These are phyloP conservation scores for Alectoris magna DNA, from an alignment of 2,797 vertebrate genomes.

Conservation along the genomic window DNA sequence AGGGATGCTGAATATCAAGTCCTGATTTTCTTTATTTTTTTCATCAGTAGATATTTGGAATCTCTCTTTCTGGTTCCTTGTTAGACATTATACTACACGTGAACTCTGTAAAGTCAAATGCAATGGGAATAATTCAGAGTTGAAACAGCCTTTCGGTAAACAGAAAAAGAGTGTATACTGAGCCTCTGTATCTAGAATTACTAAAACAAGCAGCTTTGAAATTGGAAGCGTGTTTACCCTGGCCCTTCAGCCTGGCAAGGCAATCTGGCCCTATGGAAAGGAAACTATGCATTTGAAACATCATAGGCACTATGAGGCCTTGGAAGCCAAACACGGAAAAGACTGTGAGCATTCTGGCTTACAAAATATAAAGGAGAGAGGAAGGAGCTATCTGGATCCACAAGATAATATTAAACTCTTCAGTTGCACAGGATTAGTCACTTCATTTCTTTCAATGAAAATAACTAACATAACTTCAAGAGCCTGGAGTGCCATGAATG, in stretches of 20 bases:
- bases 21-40: background rate
- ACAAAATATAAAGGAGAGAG: background rate
- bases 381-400: background rate
- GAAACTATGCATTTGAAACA: constrained; percentile 1
- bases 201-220: constrained; percentile 45
- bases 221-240: constrained; percentile 44
- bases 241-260: background rate
- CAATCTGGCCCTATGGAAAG: background rate
- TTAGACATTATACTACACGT: background rate
- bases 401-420: background rate
- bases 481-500: background rate
- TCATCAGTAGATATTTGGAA: background rate
- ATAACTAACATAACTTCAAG: background rate
- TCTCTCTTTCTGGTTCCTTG: background rate
- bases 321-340: background rate
- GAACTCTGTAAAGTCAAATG: background rate
- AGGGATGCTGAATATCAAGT: background rate
- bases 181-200: constrained; percentile 27
- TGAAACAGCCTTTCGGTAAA: constrained; percentile 29
- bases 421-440: background rate
- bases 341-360: background rate
- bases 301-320: background rate
- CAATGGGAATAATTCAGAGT: background rate
- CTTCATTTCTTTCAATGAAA: background rate
- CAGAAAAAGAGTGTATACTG: background rate